phyloP scores from a whole-genome alignment of 2,797 vertebrate species.

The Huso huso region DNA sequence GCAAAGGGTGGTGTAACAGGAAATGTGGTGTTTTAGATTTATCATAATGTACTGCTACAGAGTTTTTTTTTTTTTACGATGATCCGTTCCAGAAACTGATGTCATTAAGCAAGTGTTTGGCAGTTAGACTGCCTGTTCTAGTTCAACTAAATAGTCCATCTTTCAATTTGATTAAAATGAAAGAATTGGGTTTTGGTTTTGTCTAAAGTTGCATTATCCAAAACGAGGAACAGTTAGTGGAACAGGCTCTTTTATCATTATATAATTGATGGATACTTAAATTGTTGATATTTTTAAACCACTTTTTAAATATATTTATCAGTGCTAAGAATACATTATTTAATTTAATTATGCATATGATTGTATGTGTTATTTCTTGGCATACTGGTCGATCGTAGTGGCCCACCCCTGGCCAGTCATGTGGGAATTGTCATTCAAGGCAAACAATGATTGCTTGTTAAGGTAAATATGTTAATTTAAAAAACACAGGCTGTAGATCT shows the following conservation, averaged over 20 bases:
- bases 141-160: constrained; percentile 11
- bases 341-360: too few species aligned
- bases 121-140: constrained; percentile 12
- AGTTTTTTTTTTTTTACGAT: constrained; percentile 10
- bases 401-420: too few species aligned
- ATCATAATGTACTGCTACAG: constrained; percentile 15
- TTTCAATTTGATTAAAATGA: constrained; percentile 13
- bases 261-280: background rate
- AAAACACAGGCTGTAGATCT: too few species aligned
- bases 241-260: constrained; percentile 24
- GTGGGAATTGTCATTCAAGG: too few species aligned
- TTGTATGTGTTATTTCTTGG: too few species aligned
- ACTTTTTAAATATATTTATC: background rate
- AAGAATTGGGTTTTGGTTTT: constrained; percentile 21
- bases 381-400: too few species aligned
- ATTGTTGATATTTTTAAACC: background rate
- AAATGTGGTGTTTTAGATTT: constrained; percentile 15
- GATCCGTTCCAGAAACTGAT: constrained; percentile 20
- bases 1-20: constrained; percentile 14
- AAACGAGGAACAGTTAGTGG: constrained; percentile 18
- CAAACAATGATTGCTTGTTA: too few species aligned
- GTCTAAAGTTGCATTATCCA: constrained; percentile 12
- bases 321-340: too few species aligned
- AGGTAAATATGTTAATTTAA: too few species aligned
- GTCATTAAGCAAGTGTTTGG: constrained; percentile 20